phyloP scores from a whole-genome alignment of 2,888 invertebrate species.

The Drosophila conformis region DNA sequence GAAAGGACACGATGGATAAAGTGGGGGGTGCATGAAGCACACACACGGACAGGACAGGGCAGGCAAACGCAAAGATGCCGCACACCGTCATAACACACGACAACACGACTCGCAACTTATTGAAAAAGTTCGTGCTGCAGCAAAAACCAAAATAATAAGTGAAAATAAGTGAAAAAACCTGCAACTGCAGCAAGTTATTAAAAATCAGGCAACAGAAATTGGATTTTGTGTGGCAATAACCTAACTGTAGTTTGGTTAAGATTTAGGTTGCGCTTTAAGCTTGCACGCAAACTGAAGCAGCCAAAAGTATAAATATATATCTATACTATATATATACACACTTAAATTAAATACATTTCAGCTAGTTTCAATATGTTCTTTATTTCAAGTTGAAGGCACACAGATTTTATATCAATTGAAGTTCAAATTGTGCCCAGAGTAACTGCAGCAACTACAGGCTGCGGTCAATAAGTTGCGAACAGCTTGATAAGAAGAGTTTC shows the following conservation, averaged over 20 bases:
- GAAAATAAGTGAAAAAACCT: constrained; percentile 7
- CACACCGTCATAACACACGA: constrained; percentile 43
- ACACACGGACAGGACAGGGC: neutral
- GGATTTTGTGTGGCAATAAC: constrained; percentile 33
- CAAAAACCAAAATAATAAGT: constrained; percentile 10
- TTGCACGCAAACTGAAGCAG: neutral
- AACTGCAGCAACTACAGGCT: neutral
- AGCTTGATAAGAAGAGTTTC: neutral
- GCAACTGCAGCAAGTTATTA: constrained; percentile 54
- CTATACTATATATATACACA: neutral
- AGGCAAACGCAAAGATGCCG: constrained; percentile 35
- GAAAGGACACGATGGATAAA: constrained; percentile 28
- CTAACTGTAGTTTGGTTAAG: neutral
- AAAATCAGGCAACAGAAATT: constrained; percentile 53
- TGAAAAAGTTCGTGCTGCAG: constrained; percentile 72
- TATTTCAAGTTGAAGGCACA: neutral
- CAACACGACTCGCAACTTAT: constrained; percentile 63
- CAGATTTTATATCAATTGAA: neutral
- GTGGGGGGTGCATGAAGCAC: neutral
- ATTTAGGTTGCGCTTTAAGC: neutral
- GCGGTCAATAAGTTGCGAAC: neutral
- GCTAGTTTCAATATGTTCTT: neutral
- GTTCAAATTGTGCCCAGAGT: neutral
- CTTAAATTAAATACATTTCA: neutral
- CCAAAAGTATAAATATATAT: neutral